Evolutionary conservation across 2,797 vertebrate species (phyloP).

Genomic region (Tokudaia tokunoshimensis): DNA sequence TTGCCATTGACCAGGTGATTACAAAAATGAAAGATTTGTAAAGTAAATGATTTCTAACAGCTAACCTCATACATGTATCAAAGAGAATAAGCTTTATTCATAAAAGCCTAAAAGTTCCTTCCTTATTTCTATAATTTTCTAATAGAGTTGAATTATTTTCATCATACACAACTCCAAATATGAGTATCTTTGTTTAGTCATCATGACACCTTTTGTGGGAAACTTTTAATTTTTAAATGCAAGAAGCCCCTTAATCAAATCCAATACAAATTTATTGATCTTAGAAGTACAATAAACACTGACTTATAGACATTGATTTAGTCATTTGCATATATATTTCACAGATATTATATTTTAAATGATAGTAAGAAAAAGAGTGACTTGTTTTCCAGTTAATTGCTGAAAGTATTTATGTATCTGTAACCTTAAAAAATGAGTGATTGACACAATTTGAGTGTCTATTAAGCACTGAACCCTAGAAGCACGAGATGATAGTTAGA

Average conservation of each 20-base stretch:
- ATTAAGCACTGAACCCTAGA: background rate
- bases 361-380: background rate
- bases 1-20: background rate
- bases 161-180: background rate
- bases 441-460: background rate
- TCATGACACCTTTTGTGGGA: background rate
- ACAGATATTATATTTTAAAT: background rate
- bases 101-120: background rate
- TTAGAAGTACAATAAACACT: background rate
- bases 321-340: background rate
- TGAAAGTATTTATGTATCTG: background rate
- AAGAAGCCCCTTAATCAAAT: background rate
- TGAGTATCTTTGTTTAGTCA: slow-evolving; percentile 33
- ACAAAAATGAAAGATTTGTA: background rate
- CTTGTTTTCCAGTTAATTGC: background rate
- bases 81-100: background rate
- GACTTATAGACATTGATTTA: background rate
- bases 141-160: slow-evolving; percentile 37
- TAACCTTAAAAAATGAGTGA: background rate
- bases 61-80: background rate
- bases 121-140: slow-evolving; percentile 37
- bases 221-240: background rate
- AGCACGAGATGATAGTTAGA: background rate
- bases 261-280: background rate
- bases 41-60: slow-evolving; percentile 6